Conservation (phyloP, 2,113 vertebrate species). For the Recurvirostra avosetta region DNA sequence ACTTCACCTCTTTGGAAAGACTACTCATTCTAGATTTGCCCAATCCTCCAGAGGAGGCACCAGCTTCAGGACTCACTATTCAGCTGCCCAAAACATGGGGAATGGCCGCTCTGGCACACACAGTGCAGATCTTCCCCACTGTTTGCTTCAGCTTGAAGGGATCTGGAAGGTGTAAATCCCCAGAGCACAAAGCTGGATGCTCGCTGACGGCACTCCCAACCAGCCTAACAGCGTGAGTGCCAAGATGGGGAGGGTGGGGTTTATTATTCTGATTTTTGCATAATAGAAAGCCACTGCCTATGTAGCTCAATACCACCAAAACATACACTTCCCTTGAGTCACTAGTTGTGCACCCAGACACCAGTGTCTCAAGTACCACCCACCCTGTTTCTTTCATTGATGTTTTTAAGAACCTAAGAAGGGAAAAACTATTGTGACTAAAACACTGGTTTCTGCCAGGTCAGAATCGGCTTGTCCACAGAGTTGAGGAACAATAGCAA, state of each 20-base stretch:
- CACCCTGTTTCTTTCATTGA: background rate
- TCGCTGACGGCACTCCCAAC: background rate
- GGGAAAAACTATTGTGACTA: background rate
- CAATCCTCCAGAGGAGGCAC: background rate
- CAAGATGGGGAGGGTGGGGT: background rate
- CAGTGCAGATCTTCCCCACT: background rate
- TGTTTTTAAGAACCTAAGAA: background rate
- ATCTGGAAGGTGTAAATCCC: background rate
- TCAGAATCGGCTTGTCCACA: background rate
- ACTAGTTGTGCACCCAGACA: background rate
- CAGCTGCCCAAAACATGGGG: rapidly evolving
- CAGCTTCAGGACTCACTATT: background rate
- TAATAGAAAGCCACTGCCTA: background rate
- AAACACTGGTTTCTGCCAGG: background rate
- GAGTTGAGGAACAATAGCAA: background rate
- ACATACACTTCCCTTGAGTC: background rate
- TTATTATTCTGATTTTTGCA: background rate
- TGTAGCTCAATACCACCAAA: background rate
- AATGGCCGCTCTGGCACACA: background rate
- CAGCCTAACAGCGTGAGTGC: background rate
- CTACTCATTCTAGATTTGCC: background rate
- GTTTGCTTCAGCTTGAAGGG: background rate
- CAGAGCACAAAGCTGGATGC: background rate
- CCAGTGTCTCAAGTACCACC: background rate
- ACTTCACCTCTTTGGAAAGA: background rate